Evolutionary conservation across 1,140 invertebrate species (phyloP), one percentile per base, ranked within the genome.

Genomic region (Bombus confusus): DNA sequence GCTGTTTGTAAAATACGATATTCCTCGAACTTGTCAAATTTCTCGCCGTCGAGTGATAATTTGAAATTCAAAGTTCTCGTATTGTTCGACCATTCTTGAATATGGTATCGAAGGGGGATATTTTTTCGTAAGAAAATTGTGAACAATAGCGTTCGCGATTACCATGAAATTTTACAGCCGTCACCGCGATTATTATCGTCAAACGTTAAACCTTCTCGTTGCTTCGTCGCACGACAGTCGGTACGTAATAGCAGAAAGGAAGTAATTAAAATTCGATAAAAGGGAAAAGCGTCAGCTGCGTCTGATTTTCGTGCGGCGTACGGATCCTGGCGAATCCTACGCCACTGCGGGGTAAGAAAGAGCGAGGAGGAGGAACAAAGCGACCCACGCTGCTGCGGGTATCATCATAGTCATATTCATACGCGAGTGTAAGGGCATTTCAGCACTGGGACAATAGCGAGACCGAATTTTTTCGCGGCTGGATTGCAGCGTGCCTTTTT

Each of bases 321-420:
- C 62, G 76, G 34, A 66, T 76, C 34, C 31, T 28, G 1, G 34
- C 47, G 39, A 68, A 43, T 79, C 76, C 77, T 72, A 80, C 83
- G 83, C 68, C 76, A 73, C 13, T 73, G 77, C 68, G 41, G 76
- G 68, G 68, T 59, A 78, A 73, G 77, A 57, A 52, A 18, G 52
- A 62, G 39, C 76, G 64, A 62, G 64, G 82, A 85, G 76, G 83
- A 89, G 86, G 90, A 91, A 93, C 89, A 92, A 92, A 92, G 89
- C 92, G 81, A 82, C 91, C 91, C 86, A 91, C 91, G 91, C 90
- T 87, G 87, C 90, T 87, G 86, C 81, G 80, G 90, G 85, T 81
- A 92, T 87, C 92, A 87, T 92, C 91, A 88, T 89, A 92, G 90
- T 87, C 87, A 87, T 90, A 92, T 88, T 89, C 91, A 90, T 91